A percentile compares a stretch with the other conserved stretches of the same genome.
Conservation (phyloP, 1,140 invertebrate genomes). For the Atta colombica region DNA sequence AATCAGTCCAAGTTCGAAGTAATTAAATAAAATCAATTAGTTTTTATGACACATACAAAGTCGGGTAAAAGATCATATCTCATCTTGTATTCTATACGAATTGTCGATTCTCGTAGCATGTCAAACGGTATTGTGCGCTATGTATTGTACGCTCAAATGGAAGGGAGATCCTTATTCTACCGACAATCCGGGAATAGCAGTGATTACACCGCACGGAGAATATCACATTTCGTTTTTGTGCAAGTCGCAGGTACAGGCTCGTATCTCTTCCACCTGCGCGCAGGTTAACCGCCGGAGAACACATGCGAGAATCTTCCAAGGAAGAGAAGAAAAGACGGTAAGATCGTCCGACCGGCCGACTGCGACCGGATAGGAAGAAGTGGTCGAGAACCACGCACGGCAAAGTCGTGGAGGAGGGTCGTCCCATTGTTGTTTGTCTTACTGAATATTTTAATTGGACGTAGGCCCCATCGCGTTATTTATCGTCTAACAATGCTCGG, state of each 20-base stretch:
- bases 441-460: conserved; percentile 87
- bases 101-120: not conserved
- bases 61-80: not conserved
- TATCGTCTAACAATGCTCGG: conserved; percentile 85
- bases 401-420: conserved; percentile 66
- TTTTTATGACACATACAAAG: not conserved
- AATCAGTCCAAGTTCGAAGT: not conserved
- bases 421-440: conserved; percentile 86
- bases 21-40: conserved; percentile 3
- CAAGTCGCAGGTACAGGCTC: conserved; percentile 49
- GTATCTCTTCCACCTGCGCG: conserved; percentile 60
- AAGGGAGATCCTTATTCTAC: conserved; percentile 9
- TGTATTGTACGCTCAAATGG: conserved; percentile 21
- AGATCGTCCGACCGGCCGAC: conserved; percentile 12
- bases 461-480: conserved; percentile 81
- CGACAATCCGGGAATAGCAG: conserved; percentile 37
- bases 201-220: conserved; percentile 54
- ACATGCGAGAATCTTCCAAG: conserved; percentile 23
- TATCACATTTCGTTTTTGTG: conserved; percentile 60
- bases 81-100: not conserved
- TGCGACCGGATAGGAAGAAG: conserved; percentile 56
- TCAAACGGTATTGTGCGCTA: conserved; percentile 22
- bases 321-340: conserved; percentile 49
- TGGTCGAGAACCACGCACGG: conserved; percentile 50
- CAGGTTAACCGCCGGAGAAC: conserved; percentile 32